Evolutionary conservation across 2,113 vertebrate species (phyloP), one percentile per base, ranked within the genome.

Genomic region (Seriola rivoliana): DNA sequence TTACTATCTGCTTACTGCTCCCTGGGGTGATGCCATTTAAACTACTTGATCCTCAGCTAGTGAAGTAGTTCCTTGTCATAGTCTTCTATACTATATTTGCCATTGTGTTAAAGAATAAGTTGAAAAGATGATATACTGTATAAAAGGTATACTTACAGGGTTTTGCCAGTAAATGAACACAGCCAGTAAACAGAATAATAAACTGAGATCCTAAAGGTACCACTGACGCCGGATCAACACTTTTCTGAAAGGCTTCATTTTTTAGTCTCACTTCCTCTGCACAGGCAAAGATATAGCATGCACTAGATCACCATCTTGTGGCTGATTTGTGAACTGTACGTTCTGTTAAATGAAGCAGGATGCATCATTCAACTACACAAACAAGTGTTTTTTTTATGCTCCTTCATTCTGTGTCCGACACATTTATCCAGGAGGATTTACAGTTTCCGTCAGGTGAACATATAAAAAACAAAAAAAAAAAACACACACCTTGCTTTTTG

Each of bases 291-390:
- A 9, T 12, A 10, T 36, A 46, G 16, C 38, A 46, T 65, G 78
- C 13, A 21, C 21, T 68, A 78, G 16, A 70, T 70, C 59, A 40
- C 92, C 92, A 91, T 85, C 92, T 91, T 80, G 90, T 93, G 91
- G 89, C 78, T 8, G 17, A 52, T 70, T 36, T 75, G 32, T 79
- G 74, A 85, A 87, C 75, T 48, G 54, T 67, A 8, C 44, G 55
- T 54, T 40, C 40, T 42, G 5, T 65, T 59, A 42, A 67, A 52
- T 21, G 17, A 7, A 67, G 19, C 14, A 38, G 17, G 19, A 75
- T 10, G 32, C 17, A 5, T 63, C 21, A 13, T 25, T 5, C 1
- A 50, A 23, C n/a, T 11, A 21, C 38, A 58, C 23, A 19, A 19
- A 8, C 34, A 52, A 38, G 36, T 17, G 13, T 36, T 65, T 70